Base-by-base conservation (phyloP, 2,797 vertebrate genomes). In the Hippoglossus hippoglossus region DNA sequence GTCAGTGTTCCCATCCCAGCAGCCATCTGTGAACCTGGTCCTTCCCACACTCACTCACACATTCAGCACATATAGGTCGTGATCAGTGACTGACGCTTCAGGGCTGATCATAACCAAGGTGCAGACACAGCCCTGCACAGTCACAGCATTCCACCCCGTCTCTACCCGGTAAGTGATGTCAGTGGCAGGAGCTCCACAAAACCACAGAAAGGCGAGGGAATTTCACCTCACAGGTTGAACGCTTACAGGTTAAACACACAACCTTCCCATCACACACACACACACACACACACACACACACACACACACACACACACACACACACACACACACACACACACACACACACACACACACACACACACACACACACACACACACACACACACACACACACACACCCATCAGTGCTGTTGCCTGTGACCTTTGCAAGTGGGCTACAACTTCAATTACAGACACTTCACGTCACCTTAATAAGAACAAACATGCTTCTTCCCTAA, bases 161-260 rank as follows among this genome's bases (percentile, higher is more conserved):
- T 22, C 4, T 28, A 15, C 15, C 5, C 44, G 24, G 15, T 9
- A 19, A 54, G 19, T 85, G 71, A 81, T 83, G 71, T 81, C 66
- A 83, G 26, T 72, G 53, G 25, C 82, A 69, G 70, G 44, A 77
- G 63, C 64, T 25, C 65, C 31, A 22, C 52, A 77, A 79, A n/a
- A 24, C 66, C 67, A 63, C 75, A 68, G 39, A 9, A 56, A 0
- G 44, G 65, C 15, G 41, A 71, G 26, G 51, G 57, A 28, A 58
- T 58, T 22, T 39, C 11, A 4, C n/a, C 69, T 78, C 36, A 1
- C 53, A 51, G 60, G 56, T 69, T 64, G 63, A 68, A 81, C 66
- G 73, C 71, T 34, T 34, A 39, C 36, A 13, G 36, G 56, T 71
- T 64, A 67, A 69, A 82, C 66, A 76, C 73, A 71, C 67, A 79